These are phyloP conservation scores for Rhagoletis zephyria DNA, from an alignment of 1,140 invertebrate species.

Conservation along the genomic window DNA sequence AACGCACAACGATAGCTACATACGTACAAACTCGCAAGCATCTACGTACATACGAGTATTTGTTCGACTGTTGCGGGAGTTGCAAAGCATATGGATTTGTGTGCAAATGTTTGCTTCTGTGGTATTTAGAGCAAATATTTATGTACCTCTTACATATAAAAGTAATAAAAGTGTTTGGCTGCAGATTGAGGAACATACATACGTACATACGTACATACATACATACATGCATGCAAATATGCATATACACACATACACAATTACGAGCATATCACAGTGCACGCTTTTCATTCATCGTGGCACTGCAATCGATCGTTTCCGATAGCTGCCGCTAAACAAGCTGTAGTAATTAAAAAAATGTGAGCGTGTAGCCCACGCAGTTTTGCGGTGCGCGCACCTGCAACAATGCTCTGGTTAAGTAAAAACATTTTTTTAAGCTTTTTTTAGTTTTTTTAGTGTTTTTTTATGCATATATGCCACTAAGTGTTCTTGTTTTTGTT, in stretches of 20 bases:
- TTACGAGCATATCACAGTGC: background rate
- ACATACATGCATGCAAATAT: too few species aligned
- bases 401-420: background rate
- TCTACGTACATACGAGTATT: background rate
- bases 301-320: conserved; percentile 45
- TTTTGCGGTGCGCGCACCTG: conserved; percentile 3
- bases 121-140: conserved; percentile 45
- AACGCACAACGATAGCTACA: background rate
- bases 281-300: background rate
- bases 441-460: background rate
- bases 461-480: background rate
- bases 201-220: too few species aligned
- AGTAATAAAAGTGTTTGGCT: background rate
- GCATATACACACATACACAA: too few species aligned
- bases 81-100: background rate
- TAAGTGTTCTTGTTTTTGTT: background rate
- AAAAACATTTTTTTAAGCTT: background rate
- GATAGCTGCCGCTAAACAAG: conserved; percentile 4
- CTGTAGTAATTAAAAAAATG: conserved; percentile 45
- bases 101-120: background rate
- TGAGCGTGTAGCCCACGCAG: conserved; percentile 31
- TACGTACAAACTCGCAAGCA: too few species aligned
- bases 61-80: background rate
- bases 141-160: background rate
- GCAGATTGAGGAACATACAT: too few species aligned